Base-by-base conservation (phyloP, 2,888 invertebrate species). In the Taphrorychus bicolor region DNA sequence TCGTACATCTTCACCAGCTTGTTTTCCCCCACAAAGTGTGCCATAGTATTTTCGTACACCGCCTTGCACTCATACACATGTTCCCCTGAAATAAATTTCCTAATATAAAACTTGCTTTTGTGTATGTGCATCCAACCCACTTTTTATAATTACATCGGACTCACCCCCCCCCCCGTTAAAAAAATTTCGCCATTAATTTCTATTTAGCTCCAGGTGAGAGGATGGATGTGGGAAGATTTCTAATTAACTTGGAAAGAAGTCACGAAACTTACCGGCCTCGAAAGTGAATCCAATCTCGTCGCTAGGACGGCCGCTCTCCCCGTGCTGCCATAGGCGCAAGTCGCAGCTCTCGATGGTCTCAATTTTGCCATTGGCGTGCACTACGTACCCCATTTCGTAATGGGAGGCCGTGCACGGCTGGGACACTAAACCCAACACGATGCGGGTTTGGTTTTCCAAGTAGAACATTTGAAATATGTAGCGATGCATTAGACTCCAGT, bases 391-490 rank as follows among this genome's bases (percentile, higher is more conserved):
- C 18, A 87, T 84, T 78, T 91, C 89, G 66, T 91, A 83, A 2
- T 88, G 80, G 14, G 89, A 86, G 19, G 86, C 86, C 0, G 88
- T 88, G 59, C 85, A 84, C 0, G 93, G 93, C 79, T 94, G 92
- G 71, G 91, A 91, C 63, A 94, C 87, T 57, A 91, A 87, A 1
- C 92, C 92, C 0, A 93, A 85, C 64, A 89, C 86, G 70, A 91
- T 85, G 74, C 84, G 87, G 49, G 87, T 85, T 14, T 90, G 91
- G 77, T 93, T 88, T 42, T 89, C 86, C 58, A 93, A 82, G 77
- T 90, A 89, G 32, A 92, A 86, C 79, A 91, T 91, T 80, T 92
- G 91, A 80, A 92, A 91, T 2, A 89, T 91, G 79, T 93, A 93
- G 11, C 93, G 84, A 77, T 92, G 90, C 83, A 93, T 87, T 71